These are phyloP conservation scores for Tetramorium parvispinum DNA, from an alignment of 1,140 invertebrate species.

Conservation along the genomic window DNA sequence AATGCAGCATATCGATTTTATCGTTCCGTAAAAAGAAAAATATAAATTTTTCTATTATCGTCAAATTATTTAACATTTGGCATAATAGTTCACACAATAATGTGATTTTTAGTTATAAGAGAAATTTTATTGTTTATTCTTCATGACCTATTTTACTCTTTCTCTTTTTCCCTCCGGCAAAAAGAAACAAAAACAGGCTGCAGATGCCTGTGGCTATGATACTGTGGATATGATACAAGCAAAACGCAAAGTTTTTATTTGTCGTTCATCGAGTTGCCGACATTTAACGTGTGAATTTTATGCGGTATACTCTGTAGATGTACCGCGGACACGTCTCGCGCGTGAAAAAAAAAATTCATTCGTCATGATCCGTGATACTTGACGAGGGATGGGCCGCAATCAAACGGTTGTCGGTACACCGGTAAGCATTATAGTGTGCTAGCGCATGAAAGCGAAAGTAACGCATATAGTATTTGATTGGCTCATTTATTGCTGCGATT, in stretches of 20 bases:
- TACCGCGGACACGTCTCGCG: neutral
- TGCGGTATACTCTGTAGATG: neutral
- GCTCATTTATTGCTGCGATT: conserved; percentile 24
- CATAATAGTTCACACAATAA: neutral
- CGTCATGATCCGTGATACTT: conserved; percentile 7
- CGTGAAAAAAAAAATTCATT: conserved; percentile 29
- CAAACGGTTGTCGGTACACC: conserved; percentile 10
- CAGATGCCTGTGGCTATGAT: neutral
- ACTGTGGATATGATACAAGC: neutral
- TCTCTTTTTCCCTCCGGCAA: neutral
- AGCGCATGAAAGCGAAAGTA: conserved; percentile 30
- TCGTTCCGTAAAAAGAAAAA: neutral
- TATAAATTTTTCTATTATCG: neutral
- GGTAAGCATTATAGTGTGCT: neutral
- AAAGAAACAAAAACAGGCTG: neutral
- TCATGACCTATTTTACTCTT: neutral
- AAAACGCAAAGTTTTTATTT: conserved; percentile 1
- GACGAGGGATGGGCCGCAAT: neutral
- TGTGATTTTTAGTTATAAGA: neutral
- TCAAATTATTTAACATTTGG: neutral
- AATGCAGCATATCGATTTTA: neutral
- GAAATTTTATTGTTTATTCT: conserved; percentile 1
- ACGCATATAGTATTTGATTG: conserved; percentile 11
- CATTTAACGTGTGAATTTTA: conserved; percentile 41
- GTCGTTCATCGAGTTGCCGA: neutral